Evolutionary conservation across 92 coral and sea anemone genomes (phyloP), one percentile per base, ranked within the genome.

Genomic region (Paragorgia papillata): DNA sequence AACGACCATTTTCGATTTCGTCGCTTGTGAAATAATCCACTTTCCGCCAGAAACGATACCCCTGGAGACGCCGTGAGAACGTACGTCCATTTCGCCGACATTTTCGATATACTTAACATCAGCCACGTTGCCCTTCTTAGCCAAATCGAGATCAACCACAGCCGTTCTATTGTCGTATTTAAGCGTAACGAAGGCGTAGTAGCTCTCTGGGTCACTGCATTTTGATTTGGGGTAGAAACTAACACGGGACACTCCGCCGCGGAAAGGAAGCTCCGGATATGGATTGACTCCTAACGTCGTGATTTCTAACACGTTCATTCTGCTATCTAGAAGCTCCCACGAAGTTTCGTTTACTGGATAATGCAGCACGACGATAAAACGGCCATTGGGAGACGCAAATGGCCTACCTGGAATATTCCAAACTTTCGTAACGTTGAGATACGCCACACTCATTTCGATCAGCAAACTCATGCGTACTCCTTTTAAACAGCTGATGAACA

Each of bases 11-110:
- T 66, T 57, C 41, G 61, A 41, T 27, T 73, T 79, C 1, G 88
- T 62, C n/a, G 88, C 88, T 10, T 85, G 88, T 12, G 88, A 62
- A 57, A 80, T 66, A 31, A 85, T 61, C 88, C 88, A 85, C 29
- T 68, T 33, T 4, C 78, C 88, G 9, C 59, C 65, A 1, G 49
- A 55, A 21, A 65, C 10, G 20, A 80, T 37, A 0, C 66, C 44
- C n/a, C 88, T 83, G 9, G 74, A 24, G 1, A 63, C 61, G n/a
- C 69, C 29, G 71, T 73, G 88, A 27, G 14, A 21, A 6, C 49
- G 49, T 15, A 57, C 27, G 24, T 70, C 55, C 18, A 66, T 25
- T 5, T 28, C 57, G 32, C n/a, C 74, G 9, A 67, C 74, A 26
- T 67, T 26, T 41, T 67, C 74, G 57, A 67, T 67, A 22, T 41